Evolutionary conservation across 2,888 invertebrate species (phyloP), one percentile per base, ranked within the genome.

Genomic region (Elaeidobius kamerunicus): DNA sequence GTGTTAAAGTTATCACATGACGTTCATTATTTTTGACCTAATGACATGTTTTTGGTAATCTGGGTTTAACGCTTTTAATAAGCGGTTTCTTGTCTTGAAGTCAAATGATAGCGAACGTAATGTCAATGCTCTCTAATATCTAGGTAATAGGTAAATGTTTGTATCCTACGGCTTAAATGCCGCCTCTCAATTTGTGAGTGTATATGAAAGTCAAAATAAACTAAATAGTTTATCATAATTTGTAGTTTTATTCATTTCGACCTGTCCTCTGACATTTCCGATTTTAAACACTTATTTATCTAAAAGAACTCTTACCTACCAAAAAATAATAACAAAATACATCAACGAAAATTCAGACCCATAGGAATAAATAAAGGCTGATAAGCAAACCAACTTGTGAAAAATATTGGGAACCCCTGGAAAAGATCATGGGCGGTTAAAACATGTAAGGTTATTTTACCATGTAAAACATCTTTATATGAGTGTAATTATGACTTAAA

Each of bases 141-240:
- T 56, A n/a, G n/a, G n/a, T n/a, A 52, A 56, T 74, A 74, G 74
- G 73, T 74, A 74, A 74, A 74, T 74, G 74, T 74, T 74, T 74
- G 74, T 74, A 74, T 74, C 73, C 74, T 74, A 72, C 73, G 74
- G 74, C 74, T 73, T 72, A 67, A 17, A 66, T 43, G 74, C 73
- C 73, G 73, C 73, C 73, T 74, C 74, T 74, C 74, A 74, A 71
- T 73, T 73, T 74, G 74, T 74, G 74, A 74, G 73, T 74, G 74
- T 74, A 74, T 74, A 74, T 74, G 74, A 74, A 74, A 74, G 74
- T 74, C 50, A 73, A 74, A 74, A 74, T 74, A 74, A 74, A 74
- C 74, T 74, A 73, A 73, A 74, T 74, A 74, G 74, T 74, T 74
- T 74, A 74, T 74, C 73, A 74, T 74, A 74, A 12, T 23, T 40